Conservation (phyloP, 2,113 vertebrate genomes). For the Chamaea fasciata region DNA sequence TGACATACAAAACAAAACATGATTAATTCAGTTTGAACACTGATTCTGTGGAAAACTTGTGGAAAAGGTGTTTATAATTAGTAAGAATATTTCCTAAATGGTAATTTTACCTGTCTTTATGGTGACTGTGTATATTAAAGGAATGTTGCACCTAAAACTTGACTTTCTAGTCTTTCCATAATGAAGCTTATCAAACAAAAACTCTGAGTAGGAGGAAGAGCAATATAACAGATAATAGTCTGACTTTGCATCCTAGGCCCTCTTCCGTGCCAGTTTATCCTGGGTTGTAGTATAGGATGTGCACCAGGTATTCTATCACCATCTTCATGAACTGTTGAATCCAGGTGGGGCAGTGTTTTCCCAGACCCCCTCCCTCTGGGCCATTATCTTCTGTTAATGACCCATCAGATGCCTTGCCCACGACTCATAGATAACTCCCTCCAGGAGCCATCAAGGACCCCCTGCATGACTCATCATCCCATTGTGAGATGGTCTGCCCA, state of each 20-base stretch:
- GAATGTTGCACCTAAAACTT: neutral
- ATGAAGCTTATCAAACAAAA: neutral
- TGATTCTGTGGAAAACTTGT: neutral
- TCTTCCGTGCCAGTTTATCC: neutral
- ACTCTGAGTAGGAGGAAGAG: rapidly evolving
- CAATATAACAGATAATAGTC: neutral
- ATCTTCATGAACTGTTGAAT: no score
- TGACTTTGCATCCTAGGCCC: neutral
- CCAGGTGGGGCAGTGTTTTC: no score
- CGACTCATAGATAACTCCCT: no score
- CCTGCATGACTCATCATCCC: no score
- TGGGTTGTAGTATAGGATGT: no score
- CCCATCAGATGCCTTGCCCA: no score
- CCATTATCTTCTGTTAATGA: no score
- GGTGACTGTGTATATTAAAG: neutral
- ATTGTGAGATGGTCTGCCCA: no score
- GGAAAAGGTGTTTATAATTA: neutral
- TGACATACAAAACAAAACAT: neutral
- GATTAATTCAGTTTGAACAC: neutral
- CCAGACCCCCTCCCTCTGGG: no score
- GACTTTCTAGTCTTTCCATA: neutral
- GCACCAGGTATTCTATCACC: no score
- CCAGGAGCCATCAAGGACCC: no score
- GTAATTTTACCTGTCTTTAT: neutral
- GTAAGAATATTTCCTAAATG: neutral